These are phyloP conservation scores for Bagarius yarrelli DNA, from an alignment of 2,113 vertebrate genomes.

Conservation along the genomic window DNA sequence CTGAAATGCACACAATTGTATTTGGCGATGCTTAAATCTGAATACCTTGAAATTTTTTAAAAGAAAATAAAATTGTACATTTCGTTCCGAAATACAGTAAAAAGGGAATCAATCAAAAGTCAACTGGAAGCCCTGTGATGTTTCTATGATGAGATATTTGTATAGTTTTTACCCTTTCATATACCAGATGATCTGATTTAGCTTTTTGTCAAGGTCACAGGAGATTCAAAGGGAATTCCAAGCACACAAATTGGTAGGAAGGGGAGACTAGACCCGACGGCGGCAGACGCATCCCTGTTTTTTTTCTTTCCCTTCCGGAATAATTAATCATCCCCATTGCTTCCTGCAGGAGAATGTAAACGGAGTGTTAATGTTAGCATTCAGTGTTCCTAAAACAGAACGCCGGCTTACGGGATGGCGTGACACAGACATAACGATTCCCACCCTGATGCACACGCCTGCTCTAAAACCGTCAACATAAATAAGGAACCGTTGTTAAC, in stretches of 20 bases:
- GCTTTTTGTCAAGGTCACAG: neutral
- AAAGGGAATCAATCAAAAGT: neutral
- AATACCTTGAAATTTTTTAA: too few species aligned
- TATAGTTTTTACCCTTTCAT: too few species aligned
- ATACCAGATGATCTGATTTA: neutral
- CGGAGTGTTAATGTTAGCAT: neutral
- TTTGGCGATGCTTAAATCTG: neutral
- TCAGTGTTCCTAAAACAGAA: slow-evolving; percentile 3
- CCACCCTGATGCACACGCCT: neutral
- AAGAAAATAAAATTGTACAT: too few species aligned
- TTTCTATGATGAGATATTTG: neutral
- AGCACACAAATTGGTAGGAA: neutral
- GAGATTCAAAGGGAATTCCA: neutral
- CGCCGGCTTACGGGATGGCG: neutral
- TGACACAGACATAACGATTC: neutral
- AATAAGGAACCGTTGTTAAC: neutral
- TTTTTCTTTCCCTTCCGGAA: neutral
- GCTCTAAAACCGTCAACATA: too few species aligned
- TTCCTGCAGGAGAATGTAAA: neutral
- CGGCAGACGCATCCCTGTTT: neutral
- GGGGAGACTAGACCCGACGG: slow-evolving; percentile 14
- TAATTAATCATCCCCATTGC: neutral
- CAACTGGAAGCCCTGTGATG: too few species aligned
- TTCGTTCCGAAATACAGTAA: neutral
- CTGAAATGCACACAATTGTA: neutral